phyloP scores from a whole-genome alignment of 2,113 vertebrate species.

The Passer domesticus region DNA sequence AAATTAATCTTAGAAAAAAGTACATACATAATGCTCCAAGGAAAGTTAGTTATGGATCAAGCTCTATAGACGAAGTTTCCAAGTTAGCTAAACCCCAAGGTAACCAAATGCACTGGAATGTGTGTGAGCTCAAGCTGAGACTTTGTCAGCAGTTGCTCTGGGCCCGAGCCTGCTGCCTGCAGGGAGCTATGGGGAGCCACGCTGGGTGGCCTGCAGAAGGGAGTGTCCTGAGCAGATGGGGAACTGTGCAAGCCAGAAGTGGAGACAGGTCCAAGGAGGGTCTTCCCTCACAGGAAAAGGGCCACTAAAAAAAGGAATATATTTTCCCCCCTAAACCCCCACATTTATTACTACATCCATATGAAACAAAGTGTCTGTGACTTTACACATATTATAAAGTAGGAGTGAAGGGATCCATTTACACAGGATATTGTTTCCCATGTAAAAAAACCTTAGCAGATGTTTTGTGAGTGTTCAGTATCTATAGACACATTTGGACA shows the following conservation, averaged over 20 bases:
- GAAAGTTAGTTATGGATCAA: not conserved
- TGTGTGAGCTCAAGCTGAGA: not conserved
- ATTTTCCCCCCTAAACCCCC: too few species aligned
- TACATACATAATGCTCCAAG: not conserved
- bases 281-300: not conserved
- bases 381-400: not conserved
- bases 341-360: not conserved
- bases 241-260: not conserved
- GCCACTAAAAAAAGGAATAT: not conserved
- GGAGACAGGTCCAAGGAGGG: not conserved
- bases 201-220: not conserved
- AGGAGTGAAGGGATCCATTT: slow-evolving; percentile 13
- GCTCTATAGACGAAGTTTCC: not conserved
- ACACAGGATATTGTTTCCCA: slow-evolving; percentile 24
- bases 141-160: not conserved
- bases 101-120: not conserved
- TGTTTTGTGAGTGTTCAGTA: not conserved
- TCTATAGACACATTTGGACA: not conserved
- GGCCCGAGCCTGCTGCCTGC: not conserved
- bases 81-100: not conserved
- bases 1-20: not conserved
- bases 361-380: slow-evolving; percentile 13
- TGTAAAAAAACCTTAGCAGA: not conserved
- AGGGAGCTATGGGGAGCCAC: not conserved
- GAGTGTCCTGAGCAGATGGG: not conserved